A percentile compares a stretch with the other conserved stretches of the same genome.
Evolutionary conservation across 2,113 vertebrate species (phyloP).

Genomic region (Salvelinus sp.): DNA sequence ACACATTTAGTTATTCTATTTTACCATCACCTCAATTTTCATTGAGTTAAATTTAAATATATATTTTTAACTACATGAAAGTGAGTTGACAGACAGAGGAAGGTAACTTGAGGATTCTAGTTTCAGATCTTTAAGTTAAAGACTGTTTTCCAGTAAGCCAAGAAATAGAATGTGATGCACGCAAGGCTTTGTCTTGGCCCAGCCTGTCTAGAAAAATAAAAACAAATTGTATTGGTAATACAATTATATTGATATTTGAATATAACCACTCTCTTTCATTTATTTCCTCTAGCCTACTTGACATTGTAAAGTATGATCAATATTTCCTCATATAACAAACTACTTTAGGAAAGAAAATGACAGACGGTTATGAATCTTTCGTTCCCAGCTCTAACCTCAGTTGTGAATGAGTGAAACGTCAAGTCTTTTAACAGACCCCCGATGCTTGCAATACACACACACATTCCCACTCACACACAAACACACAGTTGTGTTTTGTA

Average conservation of each 20-base stretch:
- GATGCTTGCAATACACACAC: neutral
- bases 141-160: neutral
- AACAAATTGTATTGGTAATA: neutral
- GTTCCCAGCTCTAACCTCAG: neutral
- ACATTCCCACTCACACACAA: neutral
- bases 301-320: neutral
- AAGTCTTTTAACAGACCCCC: neutral
- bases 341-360: neutral
- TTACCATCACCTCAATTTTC: neutral
- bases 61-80: neutral
- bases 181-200: neutral
- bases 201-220: neutral
- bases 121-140: neutral
- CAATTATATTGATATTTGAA: neutral
- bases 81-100: neutral
- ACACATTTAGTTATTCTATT: too few species aligned
- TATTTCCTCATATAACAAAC: neutral
- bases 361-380: neutral
- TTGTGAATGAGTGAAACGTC: neutral
- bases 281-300: neutral
- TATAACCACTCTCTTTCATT: neutral
- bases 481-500: neutral
- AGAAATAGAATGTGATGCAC: neutral
- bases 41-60: neutral
- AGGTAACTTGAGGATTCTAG: neutral